A percentile compares a stretch with the other conserved stretches of the same genome.
Evolutionary conservation across 2,113 vertebrate genomes (phyloP).

Genomic region (Pseudorectes ferrugineus): DNA sequence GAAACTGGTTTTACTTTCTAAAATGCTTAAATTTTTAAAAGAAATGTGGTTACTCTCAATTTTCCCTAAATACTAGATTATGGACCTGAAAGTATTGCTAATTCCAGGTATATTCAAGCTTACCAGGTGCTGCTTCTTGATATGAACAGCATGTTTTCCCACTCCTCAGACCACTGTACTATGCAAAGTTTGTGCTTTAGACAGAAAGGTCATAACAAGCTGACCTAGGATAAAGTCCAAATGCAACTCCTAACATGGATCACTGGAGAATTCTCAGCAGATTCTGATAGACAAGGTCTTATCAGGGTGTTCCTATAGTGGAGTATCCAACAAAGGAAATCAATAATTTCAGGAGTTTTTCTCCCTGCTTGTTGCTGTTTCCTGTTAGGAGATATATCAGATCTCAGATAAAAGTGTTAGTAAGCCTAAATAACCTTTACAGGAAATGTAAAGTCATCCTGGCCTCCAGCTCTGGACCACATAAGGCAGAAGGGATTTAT

Average conservation of each 20-base stretch:
- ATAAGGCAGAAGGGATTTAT: background rate
- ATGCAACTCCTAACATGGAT: background rate
- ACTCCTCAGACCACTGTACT: background rate
- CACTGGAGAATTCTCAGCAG: background rate
- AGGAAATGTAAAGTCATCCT: conserved; percentile 30
- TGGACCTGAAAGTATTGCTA: background rate
- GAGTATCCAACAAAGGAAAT: conserved; percentile 18
- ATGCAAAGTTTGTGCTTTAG: background rate
- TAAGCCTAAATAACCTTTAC: conserved; percentile 19
- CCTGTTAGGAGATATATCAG: background rate
- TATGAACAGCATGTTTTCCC: background rate
- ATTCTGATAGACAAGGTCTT: background rate
- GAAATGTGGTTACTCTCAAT: background rate
- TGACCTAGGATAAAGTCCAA: background rate
- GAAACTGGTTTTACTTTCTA: background rate
- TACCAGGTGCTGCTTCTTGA: background rate
- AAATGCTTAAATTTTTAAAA: background rate
- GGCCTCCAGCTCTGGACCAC: background rate
- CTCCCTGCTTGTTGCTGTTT: background rate
- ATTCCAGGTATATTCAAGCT: background rate
- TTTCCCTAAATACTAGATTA: background rate
- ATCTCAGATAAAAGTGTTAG: conserved; percentile 17
- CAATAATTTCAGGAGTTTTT: background rate
- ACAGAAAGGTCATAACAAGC: background rate
- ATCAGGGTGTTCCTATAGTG: background rate